Percentiles rank a stretch among this genome's conserved stretches.
These are phyloP conservation scores for Daboia siamensis DNA, from an alignment of 2,113 vertebrate genomes.

Conservation along the genomic window DNA sequence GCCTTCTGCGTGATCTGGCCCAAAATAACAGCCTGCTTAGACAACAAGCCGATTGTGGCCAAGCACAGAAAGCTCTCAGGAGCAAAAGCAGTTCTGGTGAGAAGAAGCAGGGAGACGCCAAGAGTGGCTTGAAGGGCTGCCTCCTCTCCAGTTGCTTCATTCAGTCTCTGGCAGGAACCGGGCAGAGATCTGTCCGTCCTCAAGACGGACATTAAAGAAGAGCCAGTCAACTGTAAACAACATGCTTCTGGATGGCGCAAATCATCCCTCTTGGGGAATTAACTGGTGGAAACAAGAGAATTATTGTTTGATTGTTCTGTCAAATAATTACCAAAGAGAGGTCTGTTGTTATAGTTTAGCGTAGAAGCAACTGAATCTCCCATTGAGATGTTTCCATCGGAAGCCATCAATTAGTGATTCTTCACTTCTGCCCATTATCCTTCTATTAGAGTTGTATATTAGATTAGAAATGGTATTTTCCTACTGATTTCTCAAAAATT, in stretches of 20 bases:
- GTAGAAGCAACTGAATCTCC: neutral
- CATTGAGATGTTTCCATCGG: slow-evolving; percentile 22
- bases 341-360: neutral
- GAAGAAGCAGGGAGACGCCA: slow-evolving; percentile 47
- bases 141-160: slow-evolving; percentile 34
- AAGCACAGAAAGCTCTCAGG: slow-evolving; percentile 49
- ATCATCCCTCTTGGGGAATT: slow-evolving; percentile 13
- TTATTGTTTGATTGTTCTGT: slow-evolving; percentile 18
- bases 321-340: neutral
- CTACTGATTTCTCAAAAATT: neutral
- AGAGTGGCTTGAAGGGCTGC: slow-evolving; percentile 44
- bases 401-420: neutral
- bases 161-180: slow-evolving; percentile 23
- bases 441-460: neutral
- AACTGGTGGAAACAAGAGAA: slow-evolving; percentile 23
- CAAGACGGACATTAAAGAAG: slow-evolving; percentile 14
- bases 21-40: slow-evolving; percentile 58
- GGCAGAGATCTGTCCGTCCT: slow-evolving; percentile 13
- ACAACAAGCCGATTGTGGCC: slow-evolving; percentile 59
- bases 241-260: neutral
- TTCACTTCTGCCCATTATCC: neutral
- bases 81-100: slow-evolving; percentile 49
- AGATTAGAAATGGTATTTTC: neutral
- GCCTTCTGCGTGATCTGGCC: slow-evolving; percentile 33
- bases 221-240: slow-evolving; percentile 7